Evolutionary conservation across 1,140 invertebrate genomes (phyloP).

Genomic region (Aphis craccivora): DNA sequence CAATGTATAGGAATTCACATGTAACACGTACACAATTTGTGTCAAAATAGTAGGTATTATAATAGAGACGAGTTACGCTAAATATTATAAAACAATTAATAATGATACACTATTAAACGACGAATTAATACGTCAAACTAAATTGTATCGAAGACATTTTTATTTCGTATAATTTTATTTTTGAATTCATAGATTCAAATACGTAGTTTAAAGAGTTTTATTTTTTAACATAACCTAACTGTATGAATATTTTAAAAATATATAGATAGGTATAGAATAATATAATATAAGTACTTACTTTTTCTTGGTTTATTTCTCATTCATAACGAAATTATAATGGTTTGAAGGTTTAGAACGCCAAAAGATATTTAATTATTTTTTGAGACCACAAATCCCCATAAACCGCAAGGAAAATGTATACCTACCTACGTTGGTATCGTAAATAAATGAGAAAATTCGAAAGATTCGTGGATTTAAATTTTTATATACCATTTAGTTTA

Average conservation of each 20-base stretch:
- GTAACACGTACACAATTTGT: background rate
- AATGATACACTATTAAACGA: background rate
- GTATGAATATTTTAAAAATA: background rate
- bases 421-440: background rate
- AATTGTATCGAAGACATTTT: too few relatives aligned
- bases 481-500: constrained; percentile 20
- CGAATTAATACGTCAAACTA: background rate
- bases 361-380: constrained; percentile 20
- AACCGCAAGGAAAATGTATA: background rate
- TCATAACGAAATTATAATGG: background rate
- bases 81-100: background rate
- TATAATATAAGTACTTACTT: background rate
- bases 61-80: background rate
- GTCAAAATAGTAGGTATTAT: background rate
- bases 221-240: background rate
- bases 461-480: constrained; percentile 3
- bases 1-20: background rate
- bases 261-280: background rate
- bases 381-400: background rate
- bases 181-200: background rate
- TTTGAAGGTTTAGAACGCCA: background rate
- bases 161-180: background rate
- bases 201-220: background rate
- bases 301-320: background rate
- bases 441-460: constrained; percentile 1